Conservation (phyloP, 2,113 vertebrate genomes). For the Tragelaphus imberbis region DNA sequence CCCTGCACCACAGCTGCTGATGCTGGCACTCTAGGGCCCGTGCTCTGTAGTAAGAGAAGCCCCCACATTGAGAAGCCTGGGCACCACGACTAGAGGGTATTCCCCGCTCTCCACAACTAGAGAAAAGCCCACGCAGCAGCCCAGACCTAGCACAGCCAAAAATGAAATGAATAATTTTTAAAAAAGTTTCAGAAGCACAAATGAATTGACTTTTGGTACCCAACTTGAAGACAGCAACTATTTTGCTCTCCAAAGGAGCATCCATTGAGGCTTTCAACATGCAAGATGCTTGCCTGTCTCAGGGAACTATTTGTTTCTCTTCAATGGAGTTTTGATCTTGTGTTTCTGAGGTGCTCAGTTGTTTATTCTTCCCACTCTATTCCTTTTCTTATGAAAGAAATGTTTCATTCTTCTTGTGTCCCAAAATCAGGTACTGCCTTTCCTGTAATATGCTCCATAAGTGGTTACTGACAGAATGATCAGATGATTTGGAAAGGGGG, state of each 20-base stretch:
- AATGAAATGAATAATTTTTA: neutral
- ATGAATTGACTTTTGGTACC: neutral
- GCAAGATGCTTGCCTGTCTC: neutral
- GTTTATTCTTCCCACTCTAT: neutral
- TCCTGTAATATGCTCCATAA: neutral
- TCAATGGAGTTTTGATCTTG: neutral
- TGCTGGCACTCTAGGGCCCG: neutral
- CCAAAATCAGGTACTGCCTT: neutral
- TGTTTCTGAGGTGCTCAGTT: neutral
- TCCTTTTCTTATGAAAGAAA: neutral
- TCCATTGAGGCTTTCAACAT: neutral
- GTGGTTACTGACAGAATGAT: neutral
- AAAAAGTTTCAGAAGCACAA: neutral
- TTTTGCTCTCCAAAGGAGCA: neutral
- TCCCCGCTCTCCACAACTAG: neutral
- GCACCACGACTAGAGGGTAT: neutral
- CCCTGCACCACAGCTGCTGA: rapidly evolving
- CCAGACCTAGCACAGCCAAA: neutral
- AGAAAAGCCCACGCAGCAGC: neutral
- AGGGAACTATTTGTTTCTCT: neutral
- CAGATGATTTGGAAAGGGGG: neutral
- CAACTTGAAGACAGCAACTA: neutral
- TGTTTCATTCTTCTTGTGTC: neutral
- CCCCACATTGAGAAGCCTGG: neutral
- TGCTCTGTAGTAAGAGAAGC: neutral